phyloP scores from a whole-genome alignment of 2,797 vertebrate species.

The Sphenodon punctatus region DNA sequence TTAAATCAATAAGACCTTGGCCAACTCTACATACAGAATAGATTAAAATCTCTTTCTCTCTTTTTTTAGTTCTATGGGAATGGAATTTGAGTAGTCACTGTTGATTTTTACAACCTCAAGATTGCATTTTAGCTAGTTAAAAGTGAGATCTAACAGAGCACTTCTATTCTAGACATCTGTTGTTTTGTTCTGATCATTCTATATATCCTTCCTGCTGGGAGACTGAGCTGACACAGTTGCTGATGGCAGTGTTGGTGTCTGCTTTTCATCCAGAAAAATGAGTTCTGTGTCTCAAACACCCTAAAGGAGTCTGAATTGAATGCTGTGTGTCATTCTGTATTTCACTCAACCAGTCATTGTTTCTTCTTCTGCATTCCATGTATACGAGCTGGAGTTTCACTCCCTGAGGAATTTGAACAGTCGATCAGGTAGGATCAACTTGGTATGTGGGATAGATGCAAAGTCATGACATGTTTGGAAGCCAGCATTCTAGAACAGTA shows the following conservation, averaged over 20 bases:
- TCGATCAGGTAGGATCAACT: not conserved
- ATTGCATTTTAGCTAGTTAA: not conserved
- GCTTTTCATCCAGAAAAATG: slow-evolving; percentile 43
- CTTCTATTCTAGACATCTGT: slow-evolving; percentile 28
- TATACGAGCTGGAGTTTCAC: fast-evolving
- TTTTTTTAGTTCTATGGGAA: not conserved
- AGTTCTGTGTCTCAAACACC: slow-evolving; percentile 27
- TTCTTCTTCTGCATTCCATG: not conserved
- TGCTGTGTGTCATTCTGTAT: slow-evolving; percentile 25
- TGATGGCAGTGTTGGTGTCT: slow-evolving; percentile 36
- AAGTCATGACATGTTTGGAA: not conserved
- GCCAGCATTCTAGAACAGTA: not conserved
- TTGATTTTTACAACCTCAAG: not conserved
- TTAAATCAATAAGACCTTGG: no score
- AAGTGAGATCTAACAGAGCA: not conserved
- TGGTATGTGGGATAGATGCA: not conserved
- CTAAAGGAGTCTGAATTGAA: slow-evolving; percentile 35
- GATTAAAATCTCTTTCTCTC: no score
- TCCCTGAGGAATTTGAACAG: not conserved
- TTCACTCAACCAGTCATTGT: slow-evolving; percentile 33
- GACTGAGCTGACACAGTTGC: slow-evolving; percentile 30
- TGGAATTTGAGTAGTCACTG: not conserved
- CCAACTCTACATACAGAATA: no score
- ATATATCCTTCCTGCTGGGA: slow-evolving; percentile 42
- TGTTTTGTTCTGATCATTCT: slow-evolving; percentile 3